Evolutionary conservation across 2,113 vertebrate genomes (phyloP).

Genomic region (Holacanthus passer): DNA sequence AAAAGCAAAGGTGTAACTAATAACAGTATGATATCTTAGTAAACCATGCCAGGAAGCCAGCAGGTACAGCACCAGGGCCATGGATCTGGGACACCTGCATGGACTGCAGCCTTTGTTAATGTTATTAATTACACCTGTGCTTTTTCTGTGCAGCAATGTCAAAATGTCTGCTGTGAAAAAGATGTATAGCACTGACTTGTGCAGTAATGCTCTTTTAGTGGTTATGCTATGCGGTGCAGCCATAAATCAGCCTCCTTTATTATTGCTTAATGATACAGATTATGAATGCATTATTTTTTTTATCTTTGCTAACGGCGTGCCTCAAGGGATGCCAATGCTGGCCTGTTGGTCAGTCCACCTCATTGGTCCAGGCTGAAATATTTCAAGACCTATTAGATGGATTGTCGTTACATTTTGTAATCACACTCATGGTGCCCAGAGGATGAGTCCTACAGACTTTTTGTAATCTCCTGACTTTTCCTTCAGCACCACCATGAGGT

Average conservation of each 20-base stretch:
- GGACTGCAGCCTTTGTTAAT: not conserved
- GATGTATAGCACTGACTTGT: not conserved
- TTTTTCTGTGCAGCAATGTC: not conserved
- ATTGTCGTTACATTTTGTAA: not conserved
- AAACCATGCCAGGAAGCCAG: not conserved
- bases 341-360: not conserved
- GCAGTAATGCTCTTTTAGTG: not conserved
- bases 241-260: conserved; percentile 7
- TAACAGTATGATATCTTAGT: not conserved
- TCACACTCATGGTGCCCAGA: no score
- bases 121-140: conserved; percentile 5
- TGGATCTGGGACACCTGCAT: not conserved
- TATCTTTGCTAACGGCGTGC: not conserved
- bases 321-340: not conserved
- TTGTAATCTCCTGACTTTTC: no score
- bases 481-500: no score
- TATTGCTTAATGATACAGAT: conserved; percentile 9
- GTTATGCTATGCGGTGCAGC: not conserved
- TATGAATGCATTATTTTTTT: not conserved
- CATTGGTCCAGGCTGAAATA: not conserved
- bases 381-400: not conserved
- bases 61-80: not conserved
- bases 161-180: conserved; percentile 21
- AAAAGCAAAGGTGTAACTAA: not conserved
- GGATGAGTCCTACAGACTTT: no score